A percentile compares a stretch with the other conserved stretches of the same genome.
phyloP scores from a whole-genome alignment of 2,113 vertebrate species.

The Cryptotis parvus region DNA sequence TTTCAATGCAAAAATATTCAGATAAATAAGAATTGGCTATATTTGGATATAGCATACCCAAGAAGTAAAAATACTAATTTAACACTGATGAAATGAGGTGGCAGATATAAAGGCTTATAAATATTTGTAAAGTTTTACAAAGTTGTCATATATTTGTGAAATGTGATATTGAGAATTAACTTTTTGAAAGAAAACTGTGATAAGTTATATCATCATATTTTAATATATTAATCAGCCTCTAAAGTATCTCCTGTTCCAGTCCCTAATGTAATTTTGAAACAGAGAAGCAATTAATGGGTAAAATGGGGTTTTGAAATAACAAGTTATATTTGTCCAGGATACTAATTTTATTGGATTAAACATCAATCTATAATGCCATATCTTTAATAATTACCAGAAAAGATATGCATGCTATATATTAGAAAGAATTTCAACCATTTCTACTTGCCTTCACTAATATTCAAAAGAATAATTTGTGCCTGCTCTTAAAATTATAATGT shows the following conservation, averaged over 20 bases:
- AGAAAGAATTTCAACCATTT: not conserved
- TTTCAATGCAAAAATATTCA: slow-evolving; percentile 54
- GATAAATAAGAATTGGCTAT: slow-evolving; percentile 7
- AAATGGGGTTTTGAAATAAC: slow-evolving; percentile 26
- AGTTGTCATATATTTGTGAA: slow-evolving; percentile 53
- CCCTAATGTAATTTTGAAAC: slow-evolving; percentile 34
- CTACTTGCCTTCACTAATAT: not conserved
- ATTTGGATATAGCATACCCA: slow-evolving; percentile 9
- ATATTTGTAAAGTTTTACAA: not conserved
- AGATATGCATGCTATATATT: not conserved
- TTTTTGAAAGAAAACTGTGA: slow-evolving; percentile 37
- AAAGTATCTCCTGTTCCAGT: slow-evolving; percentile 33
- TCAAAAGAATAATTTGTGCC: not conserved
- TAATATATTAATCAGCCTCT: slow-evolving; percentile 2
- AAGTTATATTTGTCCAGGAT: slow-evolving; percentile 16
- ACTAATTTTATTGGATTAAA: not conserved
- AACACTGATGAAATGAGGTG: slow-evolving; percentile 48
- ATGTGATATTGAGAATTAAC: slow-evolving; percentile 46
- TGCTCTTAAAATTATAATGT: slow-evolving; percentile 55
- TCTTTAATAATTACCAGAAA: not conserved
- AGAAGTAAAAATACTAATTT: not conserved
- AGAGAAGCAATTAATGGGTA: slow-evolving; percentile 37
- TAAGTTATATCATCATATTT: not conserved
- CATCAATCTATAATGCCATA: not conserved
- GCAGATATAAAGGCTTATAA: slow-evolving; percentile 48